These are phyloP conservation scores for Caenorhabditis uteleia DNA, from an alignment of 2,888 invertebrate genomes.

Conservation along the genomic window DNA sequence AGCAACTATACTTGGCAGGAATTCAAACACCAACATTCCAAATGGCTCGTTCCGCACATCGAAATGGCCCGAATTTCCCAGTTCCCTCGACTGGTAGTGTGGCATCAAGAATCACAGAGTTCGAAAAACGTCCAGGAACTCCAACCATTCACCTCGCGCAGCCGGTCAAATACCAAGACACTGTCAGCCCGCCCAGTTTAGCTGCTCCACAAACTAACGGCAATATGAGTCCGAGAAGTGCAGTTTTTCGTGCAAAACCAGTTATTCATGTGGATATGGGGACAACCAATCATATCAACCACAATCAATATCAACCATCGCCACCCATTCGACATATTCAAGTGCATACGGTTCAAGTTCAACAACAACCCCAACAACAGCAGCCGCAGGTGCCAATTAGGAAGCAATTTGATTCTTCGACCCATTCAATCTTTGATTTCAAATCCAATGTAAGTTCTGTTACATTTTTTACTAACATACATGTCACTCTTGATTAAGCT, in stretches of 20 bases:
- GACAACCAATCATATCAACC: conserved; percentile 11
- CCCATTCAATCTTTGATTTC: conserved; percentile 39
- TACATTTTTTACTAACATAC: too few species aligned
- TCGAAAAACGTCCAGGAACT: conserved; percentile 62
- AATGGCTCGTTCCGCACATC: conserved; percentile 15
- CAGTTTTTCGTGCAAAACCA: conserved; percentile 66
- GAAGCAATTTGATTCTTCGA: conserved; percentile 30
- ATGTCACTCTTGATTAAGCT: too few species aligned
- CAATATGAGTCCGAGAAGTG: conserved; percentile 61
- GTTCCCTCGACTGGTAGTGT: conserved; percentile 64
- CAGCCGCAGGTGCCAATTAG: conserved; percentile 2
- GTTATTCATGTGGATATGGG: conserved; percentile 65
- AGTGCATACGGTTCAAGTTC: conserved; percentile 18
- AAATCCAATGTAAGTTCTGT: conserved; percentile 36
- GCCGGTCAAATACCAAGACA: conserved; percentile 28
- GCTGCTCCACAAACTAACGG: conserved; percentile 32
- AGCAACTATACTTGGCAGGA: conserved; percentile 59
- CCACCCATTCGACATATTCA: conserved; percentile 32
- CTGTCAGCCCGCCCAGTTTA: conserved; percentile 32
- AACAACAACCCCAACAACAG: conserved; percentile 7
- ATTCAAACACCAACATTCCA: conserved; percentile 34
- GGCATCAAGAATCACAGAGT: conserved; percentile 62
- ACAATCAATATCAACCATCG: conserved; percentile 9
- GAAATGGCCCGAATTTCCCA: conserved; percentile 59
- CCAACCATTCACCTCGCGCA: conserved; percentile 45